Evolutionary conservation across 1,140 invertebrate species (phyloP), one percentile per base, ranked within the genome.

Genomic region (Sycobia sp.): DNA sequence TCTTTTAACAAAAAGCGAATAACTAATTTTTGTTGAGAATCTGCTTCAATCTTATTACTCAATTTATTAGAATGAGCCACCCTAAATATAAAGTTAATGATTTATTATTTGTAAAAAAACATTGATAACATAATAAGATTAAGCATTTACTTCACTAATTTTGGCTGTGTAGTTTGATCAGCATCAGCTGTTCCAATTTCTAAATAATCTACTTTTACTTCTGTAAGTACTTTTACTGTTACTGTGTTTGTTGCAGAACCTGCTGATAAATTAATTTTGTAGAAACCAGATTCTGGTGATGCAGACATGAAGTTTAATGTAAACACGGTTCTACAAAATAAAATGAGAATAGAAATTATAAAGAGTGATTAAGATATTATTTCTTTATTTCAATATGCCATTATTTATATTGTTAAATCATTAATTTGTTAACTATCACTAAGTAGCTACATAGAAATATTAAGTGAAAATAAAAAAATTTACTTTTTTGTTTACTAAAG

Each of bases 151-250:
- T 83, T 87, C 7, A 87, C 87, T 50, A 95, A 82, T 77, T 91
- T 91, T 1, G 91, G 86, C 64, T 90, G 88, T 18, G 91, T 89
- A 13, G 89, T 90, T 53, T 93, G 91, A 83, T 98, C 95, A 7
- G 91, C 88, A 79, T 97, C 95, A 16, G 88, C 90, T 25, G 95
- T 87, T n/a, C 94, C 94, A 65, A 98, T 85, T 76, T 97, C 93
- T 27, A 95, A 84, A 66, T 85, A 87, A 68, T 92, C 87, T 1
- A 97, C 83, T 59, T 85, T 83, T 4, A 96, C 86, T 58, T 89
- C 85, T 8, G 89, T 88, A 13, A 92, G 80, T 27, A 93, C 87
- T 69, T 91, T 90, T 7, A 93, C 83, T 29, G 86, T 86, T 46
- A 96, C 86, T 0, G 83, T 84, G 69, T 95, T 86, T 74, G 82